These are phyloP conservation scores for Alcis repandata DNA, from an alignment of 2,888 invertebrate species.

Conservation along the genomic window DNA sequence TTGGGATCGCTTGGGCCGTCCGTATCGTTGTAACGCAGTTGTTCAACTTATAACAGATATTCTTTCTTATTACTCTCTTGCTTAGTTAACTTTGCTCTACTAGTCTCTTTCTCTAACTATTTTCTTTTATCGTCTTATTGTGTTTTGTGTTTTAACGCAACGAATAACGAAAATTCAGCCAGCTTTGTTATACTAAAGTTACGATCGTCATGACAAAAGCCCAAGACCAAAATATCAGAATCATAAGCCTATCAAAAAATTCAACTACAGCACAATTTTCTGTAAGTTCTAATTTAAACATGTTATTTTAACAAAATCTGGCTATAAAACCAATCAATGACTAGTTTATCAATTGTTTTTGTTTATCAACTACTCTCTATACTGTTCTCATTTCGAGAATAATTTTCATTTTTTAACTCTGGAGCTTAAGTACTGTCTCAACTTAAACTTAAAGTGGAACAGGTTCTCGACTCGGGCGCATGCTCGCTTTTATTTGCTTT, in stretches of 20 bases:
- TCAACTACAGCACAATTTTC: not conserved
- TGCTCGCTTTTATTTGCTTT: slow-evolving; percentile 83
- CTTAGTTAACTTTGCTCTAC: not conserved
- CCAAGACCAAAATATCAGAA: too few species aligned
- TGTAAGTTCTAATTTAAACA: too few species aligned
- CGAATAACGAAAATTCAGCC: too few species aligned
- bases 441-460: slow-evolving; percentile 59
- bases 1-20: slow-evolving; percentile 62
- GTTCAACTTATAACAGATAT: slow-evolving; percentile 5
- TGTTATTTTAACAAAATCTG: too few species aligned
- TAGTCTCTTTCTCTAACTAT: not conserved
- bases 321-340: too few species aligned
- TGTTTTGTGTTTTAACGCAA: not conserved
- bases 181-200: too few species aligned
- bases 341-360: too few species aligned
- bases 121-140: not conserved
- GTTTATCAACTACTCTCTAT: too few species aligned
- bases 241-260: too few species aligned
- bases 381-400: too few species aligned
- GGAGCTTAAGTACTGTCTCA: slow-evolving; percentile 21
- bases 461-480: slow-evolving; percentile 72
- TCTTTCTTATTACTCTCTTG: not conserved
- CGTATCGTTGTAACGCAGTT: slow-evolving; percentile 14
- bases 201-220: too few species aligned
- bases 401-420: too few species aligned